Conservation (phyloP, 2,113 vertebrate genomes). For the Ptychochromis oligacanthus region DNA sequence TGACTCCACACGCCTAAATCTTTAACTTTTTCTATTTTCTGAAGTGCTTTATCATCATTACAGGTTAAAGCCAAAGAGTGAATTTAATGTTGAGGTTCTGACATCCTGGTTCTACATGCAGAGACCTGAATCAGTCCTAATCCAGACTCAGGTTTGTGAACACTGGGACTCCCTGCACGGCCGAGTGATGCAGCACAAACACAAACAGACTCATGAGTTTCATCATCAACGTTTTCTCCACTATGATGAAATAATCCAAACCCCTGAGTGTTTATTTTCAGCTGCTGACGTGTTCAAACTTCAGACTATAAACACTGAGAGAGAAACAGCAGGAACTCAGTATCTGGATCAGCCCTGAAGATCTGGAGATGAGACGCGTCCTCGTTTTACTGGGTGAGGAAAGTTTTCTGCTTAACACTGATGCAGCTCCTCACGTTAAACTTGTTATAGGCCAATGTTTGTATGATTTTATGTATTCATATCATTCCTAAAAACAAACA, state of each 20-base stretch:
- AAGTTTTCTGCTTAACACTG: neutral
- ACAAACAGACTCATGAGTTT: neutral
- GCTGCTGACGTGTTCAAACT: neutral
- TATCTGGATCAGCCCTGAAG: neutral
- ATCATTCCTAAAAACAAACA: neutral
- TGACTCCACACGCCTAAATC: no score
- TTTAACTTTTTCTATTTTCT: no score
- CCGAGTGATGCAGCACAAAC: neutral
- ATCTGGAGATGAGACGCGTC: conserved; percentile 27
- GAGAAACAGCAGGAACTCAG: rapidly evolving
- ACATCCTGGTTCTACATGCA: no score
- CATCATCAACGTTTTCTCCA: neutral
- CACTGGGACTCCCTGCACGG: neutral
- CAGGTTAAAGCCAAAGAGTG: no score
- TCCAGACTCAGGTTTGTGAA: neutral
- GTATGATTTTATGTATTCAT: neutral
- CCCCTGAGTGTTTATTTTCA: neutral
- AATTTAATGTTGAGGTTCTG: no score
- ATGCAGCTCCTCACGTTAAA: neutral
- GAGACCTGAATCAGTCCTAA: no score
- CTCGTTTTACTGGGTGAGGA: conserved; percentile 42
- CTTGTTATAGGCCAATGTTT: neutral
- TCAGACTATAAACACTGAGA: conserved; percentile 3
- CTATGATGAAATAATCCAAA: neutral
- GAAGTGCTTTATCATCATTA: no score